These are phyloP conservation scores for Poecilia wingei DNA, from an alignment of 2,797 vertebrate species.

Conservation along the genomic window DNA sequence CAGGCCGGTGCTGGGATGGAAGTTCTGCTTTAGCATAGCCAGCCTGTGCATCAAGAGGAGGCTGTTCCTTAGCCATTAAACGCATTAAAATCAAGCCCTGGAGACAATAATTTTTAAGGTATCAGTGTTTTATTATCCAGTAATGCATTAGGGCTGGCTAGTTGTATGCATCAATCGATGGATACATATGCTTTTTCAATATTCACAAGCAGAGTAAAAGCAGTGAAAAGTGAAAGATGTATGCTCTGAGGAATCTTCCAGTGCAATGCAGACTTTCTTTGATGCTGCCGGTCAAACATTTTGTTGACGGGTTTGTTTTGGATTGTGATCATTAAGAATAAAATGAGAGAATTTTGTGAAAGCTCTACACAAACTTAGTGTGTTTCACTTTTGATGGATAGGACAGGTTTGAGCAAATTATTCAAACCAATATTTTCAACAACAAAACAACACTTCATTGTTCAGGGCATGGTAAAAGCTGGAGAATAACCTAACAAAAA, in stretches of 20 bases:
- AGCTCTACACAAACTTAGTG: background rate
- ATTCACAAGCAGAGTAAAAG: background rate
- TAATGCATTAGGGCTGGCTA: background rate
- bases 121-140: background rate
- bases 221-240: background rate
- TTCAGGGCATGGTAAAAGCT: background rate
- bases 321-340: background rate
- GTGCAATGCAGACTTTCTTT: background rate
- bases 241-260: background rate
- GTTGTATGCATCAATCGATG: background rate
- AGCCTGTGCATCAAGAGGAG: constrained; percentile 28
- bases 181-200: background rate
- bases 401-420: background rate
- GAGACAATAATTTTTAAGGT: background rate
- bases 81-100: background rate
- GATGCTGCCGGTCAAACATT: background rate
- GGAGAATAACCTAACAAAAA: background rate
- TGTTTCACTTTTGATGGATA: background rate
- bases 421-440: background rate
- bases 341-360: background rate
- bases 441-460: background rate
- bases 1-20: background rate
- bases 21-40: constrained; percentile 10
- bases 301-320: background rate
- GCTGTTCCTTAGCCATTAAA: background rate